Percentiles rank a stretch among this genome's conserved stretches.
phyloP scores from a whole-genome alignment of 2,797 vertebrate genomes.

The Typhlichthys eigenmanni region DNA sequence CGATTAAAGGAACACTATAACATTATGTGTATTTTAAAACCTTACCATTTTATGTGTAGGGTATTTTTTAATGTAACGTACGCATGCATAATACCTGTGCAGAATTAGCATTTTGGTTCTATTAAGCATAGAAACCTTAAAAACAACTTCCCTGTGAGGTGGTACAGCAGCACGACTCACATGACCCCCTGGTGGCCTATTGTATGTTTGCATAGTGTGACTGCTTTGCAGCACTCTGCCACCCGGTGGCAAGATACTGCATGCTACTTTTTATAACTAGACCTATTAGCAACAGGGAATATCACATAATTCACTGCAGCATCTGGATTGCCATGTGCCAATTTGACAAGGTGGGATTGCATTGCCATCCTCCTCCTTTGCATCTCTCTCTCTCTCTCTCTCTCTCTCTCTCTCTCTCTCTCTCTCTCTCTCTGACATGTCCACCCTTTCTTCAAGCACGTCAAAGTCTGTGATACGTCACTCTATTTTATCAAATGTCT shows the following conservation, averaged over 20 bases:
- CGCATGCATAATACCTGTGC: too few relatives aligned
- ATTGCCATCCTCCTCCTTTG: constrained; percentile 25
- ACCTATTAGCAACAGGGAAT: constrained; percentile 39
- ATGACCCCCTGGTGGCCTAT: too few relatives aligned
- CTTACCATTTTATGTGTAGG: too few relatives aligned
- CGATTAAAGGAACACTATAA: constrained; percentile 40
- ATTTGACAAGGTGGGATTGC: constrained; percentile 34
- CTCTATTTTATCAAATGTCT: constrained; percentile 53
- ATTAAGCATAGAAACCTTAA: not conserved
- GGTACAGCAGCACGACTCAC: too few relatives aligned
- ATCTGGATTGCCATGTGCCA: constrained; percentile 31
- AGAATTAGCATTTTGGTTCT: too few relatives aligned
- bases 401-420: constrained; percentile 12
- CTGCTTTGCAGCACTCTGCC: too few relatives aligned
- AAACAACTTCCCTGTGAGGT: too few relatives aligned
- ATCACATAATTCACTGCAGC: constrained; percentile 52
- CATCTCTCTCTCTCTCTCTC: constrained; percentile 27
- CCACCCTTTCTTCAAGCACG: constrained; percentile 16
- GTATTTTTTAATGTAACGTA: too few relatives aligned
- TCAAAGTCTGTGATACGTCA: constrained; percentile 35
- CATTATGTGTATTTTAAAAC: too few relatives aligned
- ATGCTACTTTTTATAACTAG: constrained; percentile 16
- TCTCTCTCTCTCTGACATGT: not conserved
- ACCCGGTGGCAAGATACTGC: too few relatives aligned
- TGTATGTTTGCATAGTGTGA: too few relatives aligned